Percentiles rank a stretch among this genome's conserved stretches.
Evolutionary conservation across 1,140 invertebrate species (phyloP).

Genomic region (Leptonema lineaticorne): DNA sequence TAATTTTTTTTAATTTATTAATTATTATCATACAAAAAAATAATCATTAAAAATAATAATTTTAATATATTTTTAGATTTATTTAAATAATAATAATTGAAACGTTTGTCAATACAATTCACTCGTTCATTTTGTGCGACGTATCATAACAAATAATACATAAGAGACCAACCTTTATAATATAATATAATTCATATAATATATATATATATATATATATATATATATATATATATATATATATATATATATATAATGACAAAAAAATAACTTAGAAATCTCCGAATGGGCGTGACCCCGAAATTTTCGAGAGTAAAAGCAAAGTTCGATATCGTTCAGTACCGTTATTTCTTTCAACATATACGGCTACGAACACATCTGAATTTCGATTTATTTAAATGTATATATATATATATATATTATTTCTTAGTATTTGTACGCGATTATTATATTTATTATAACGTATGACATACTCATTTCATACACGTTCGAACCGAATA

Average conservation of each 20-base stretch:
- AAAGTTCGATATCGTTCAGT: slow-evolving; percentile 28
- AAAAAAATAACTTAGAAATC: background rate
- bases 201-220: background rate
- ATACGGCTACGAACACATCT: no score
- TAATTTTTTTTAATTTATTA: background rate
- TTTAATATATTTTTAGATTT: no score
- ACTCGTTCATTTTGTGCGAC: background rate
- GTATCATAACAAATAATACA: background rate
- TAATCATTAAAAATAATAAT: no score
- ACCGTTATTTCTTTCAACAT: slow-evolving; percentile 28
- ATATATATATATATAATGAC: background rate
- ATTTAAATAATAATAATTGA: background rate
- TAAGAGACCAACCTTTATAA: background rate
- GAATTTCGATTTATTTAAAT: no score
- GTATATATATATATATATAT: no score
- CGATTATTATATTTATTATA: no score
- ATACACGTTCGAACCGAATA: background rate
- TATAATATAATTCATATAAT: background rate
- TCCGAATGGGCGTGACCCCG: slow-evolving; percentile 13
- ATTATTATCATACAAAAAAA: no score
- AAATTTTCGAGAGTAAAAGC: slow-evolving; percentile 30
- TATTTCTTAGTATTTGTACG: background rate
- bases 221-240: background rate
- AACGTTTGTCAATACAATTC: background rate
- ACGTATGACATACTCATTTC: slow-evolving; percentile 19